A percentile compares a stretch with the other conserved stretches of the same genome.
phyloP scores from a whole-genome alignment of 2,888 invertebrate genomes.

The Drosophila formosana region DNA sequence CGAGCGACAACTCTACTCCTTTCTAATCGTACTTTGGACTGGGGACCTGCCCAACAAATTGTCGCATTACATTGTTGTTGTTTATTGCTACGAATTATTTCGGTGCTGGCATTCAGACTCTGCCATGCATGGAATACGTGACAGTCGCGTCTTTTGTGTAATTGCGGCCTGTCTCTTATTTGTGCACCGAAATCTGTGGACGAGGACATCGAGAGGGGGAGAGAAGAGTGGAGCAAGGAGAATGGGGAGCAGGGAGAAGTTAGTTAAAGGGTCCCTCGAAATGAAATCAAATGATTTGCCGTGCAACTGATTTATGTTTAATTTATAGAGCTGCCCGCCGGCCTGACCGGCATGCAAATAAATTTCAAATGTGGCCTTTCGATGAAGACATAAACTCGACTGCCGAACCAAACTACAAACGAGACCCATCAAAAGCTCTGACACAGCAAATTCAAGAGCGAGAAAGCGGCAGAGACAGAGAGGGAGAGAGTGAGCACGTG shows the following conservation, averaged over 20 bases:
- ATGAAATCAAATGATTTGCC: constrained; percentile 77
- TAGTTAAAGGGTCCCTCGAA: constrained; percentile 50
- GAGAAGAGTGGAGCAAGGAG: not conserved
- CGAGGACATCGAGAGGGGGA: not conserved
- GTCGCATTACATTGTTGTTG: constrained; percentile 54
- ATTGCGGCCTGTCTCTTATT: constrained; percentile 31
- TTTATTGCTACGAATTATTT: constrained; percentile 54
- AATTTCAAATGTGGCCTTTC: constrained; percentile 60
- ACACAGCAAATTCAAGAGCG: constrained; percentile 19
- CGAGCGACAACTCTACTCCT: not conserved
- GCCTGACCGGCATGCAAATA: constrained; percentile 77
- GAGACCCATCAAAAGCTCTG: constrained; percentile 44
- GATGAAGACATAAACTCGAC: constrained; percentile 74
- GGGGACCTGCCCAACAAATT: constrained; percentile 43
- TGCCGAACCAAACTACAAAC: constrained; percentile 58
- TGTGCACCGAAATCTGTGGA: not conserved
- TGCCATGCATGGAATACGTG: constrained; percentile 64
- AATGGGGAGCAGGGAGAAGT: not conserved
- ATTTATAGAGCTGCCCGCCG: constrained; percentile 72
- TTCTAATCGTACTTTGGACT: not conserved
- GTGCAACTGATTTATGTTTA: constrained; percentile 77
- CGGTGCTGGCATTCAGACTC: constrained; percentile 39
- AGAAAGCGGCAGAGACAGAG: not conserved
- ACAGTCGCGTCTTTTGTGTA: constrained; percentile 58
- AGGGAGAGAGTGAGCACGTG: not conserved